Percentiles rank a stretch among this genome's conserved stretches.
These are phyloP conservation scores for Aphodius granarius DNA, from an alignment of 2,888 invertebrate species.

Conservation along the genomic window DNA sequence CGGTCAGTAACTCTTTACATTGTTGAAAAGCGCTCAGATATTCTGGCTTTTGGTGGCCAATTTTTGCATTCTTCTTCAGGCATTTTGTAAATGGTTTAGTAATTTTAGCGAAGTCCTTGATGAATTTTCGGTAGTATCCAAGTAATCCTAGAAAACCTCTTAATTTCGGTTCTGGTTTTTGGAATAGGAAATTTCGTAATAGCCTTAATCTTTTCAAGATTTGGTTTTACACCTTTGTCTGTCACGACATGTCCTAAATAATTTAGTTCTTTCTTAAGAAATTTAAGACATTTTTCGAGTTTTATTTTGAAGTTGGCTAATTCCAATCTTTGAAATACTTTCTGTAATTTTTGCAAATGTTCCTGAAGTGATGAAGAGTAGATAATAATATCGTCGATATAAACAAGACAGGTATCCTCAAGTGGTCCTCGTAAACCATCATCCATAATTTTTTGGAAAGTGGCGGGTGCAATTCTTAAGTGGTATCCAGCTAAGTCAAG, in stretches of 20 bases:
- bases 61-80: slow-evolving; percentile 31
- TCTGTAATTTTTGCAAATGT: slow-evolving; percentile 24
- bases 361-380: slow-evolving; percentile 27
- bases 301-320: slow-evolving; percentile 33
- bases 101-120: neutral
- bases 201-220: slow-evolving; percentile 32
- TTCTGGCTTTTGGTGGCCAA: slow-evolving; percentile 14
- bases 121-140: too few species aligned
- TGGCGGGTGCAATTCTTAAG: slow-evolving; percentile 29
- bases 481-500: slow-evolving; percentile 35
- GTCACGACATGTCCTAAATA: slow-evolving; percentile 32
- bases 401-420: slow-evolving; percentile 32
- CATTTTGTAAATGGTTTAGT: slow-evolving; percentile 29
- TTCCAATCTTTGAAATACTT: slow-evolving; percentile 28
- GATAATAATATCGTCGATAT: slow-evolving; percentile 37
- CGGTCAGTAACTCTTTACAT: slow-evolving; percentile 28
- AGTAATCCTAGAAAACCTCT: too few species aligned
- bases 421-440: slow-evolving; percentile 32
- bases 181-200: slow-evolving; percentile 31
- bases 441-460: slow-evolving; percentile 37
- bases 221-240: slow-evolving; percentile 31
- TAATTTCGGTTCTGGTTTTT: slow-evolving; percentile 23
- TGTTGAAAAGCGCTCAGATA: slow-evolving; percentile 32
- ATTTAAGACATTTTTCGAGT: slow-evolving; percentile 32
- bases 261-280: slow-evolving; percentile 27